Conservation (phyloP, 2,797 vertebrate genomes). For the Carapus acus region DNA sequence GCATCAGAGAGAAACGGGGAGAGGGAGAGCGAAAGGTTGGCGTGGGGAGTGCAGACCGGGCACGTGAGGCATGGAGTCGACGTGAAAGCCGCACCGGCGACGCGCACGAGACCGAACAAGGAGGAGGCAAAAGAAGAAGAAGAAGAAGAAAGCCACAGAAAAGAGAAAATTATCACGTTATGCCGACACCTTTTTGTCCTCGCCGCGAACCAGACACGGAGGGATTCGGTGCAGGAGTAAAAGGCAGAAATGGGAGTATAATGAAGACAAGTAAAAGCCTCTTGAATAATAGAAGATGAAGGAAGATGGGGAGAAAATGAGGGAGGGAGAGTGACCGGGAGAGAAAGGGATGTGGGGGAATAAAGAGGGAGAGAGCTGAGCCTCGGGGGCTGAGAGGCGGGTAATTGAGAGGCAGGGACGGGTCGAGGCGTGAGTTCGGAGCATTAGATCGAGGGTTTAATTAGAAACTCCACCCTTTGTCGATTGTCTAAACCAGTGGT, state of each 20-base stretch:
- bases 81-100: conserved; percentile 8
- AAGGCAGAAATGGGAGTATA: background rate
- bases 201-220: conserved; percentile 8
- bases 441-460: conserved; percentile 16
- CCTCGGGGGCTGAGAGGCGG: background rate
- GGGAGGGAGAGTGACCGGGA: background rate
- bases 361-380: background rate
- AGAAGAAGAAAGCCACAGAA: conserved; percentile 2
- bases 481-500: conserved; percentile 17
- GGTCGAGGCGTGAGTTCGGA: conserved; percentile 1
- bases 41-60: conserved; percentile 26
- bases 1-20: conserved; percentile 27
- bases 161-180: conserved; percentile 3
- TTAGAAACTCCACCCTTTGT: conserved; percentile 12
- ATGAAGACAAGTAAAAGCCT: background rate
- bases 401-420: conserved; percentile 26
- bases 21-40: conserved; percentile 25
- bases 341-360: background rate
- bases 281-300: too few species aligned
- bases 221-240: background rate
- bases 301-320: too few species aligned
- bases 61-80: conserved; percentile 20
- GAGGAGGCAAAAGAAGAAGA: background rate
- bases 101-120: background rate
- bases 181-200: conserved; percentile 28